Base-by-base conservation (phyloP, 53 echinoderm and acorn worm genomes). In the Luidia sarsii region DNA sequence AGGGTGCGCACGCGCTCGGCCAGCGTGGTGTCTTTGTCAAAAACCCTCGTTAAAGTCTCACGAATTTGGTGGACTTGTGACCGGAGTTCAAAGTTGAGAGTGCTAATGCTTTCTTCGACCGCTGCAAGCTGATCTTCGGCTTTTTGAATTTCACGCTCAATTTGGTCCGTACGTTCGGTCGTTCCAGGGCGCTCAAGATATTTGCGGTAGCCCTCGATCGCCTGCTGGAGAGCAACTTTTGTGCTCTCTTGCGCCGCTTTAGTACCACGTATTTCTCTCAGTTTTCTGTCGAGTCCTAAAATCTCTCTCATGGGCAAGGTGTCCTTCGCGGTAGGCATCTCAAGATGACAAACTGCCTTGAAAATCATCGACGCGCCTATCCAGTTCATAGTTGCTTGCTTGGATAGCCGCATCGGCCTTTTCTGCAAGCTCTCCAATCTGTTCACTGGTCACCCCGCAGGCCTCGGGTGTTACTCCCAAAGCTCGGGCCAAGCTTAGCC, bases 161-260 rank as follows among this genome's bases (percentile, higher is more conserved):
- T 19, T 2, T 4, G 68, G 29, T 68, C 68, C 14, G 68, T 49
- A 48, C 41, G 68, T 48, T 48, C 68, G 30, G 68, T 48, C 31
- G 49, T 68, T 68, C 41, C 30, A 39, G 68, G 68, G 48, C 68
- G 49, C 68, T 68, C 48, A 68, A 48, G 49, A 48, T 68, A n/a
- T n/a, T n/a, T n/a, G n/a, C n/a, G n/a, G n/a, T n/a, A n/a, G n/a
- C n/a, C n/a, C n/a, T n/a, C n/a, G 31, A 68, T 23, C 13, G 15
- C 3, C 49, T 68, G 48, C 3, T 68, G 68, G 68, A 68, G 48
- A 24, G 49, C 24, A 48, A 68, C 29, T 7, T 2, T 1, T 48
- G 46, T 68, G 68, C 68, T 68, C 18, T 68, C 68, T 65, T 65
- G 65, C 65, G 18, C 39, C 24, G 39, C 39, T 18, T 62, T 62